A percentile compares a stretch with the other conserved stretches of the same genome.
Evolutionary conservation across 92 coral and sea anemone species (phyloP).

Genomic region (Zoanthus sansibaricus): DNA sequence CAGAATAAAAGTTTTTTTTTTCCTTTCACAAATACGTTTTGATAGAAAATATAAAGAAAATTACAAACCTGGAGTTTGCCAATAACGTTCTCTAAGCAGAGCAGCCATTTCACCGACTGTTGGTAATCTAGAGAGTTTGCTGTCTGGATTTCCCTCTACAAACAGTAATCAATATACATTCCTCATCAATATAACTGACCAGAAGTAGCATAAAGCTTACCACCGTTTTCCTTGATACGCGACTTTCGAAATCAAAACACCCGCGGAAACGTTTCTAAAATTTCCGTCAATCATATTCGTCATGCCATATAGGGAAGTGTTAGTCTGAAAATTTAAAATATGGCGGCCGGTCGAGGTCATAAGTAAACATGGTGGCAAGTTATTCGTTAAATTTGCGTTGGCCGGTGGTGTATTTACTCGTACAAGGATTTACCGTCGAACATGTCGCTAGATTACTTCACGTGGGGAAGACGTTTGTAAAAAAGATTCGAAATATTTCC

Average conservation of each 20-base stretch:
- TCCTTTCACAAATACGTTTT: too few relatives aligned
- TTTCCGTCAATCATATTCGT: too few relatives aligned
- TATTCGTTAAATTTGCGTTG: conserved; percentile 6
- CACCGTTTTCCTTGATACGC: too few relatives aligned
- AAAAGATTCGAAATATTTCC: not conserved
- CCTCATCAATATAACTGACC: too few relatives aligned
- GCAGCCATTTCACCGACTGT: conserved; percentile 85
- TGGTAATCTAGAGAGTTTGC: conserved; percentile 80
- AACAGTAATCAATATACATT: not conserved
- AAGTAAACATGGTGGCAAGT: not conserved
- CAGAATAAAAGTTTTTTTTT: too few relatives aligned
- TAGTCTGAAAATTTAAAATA: too few relatives aligned
- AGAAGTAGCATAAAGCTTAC: too few relatives aligned
- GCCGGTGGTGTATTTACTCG: conserved; percentile 3
- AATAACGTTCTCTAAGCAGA: conserved; percentile 81
- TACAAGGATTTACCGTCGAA: not conserved
- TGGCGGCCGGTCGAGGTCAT: too few relatives aligned
- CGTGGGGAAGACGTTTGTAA: conserved; percentile 4
- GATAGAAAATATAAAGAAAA: too few relatives aligned
- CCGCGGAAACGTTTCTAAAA: too few relatives aligned
- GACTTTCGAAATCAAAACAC: too few relatives aligned
- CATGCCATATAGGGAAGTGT: too few relatives aligned
- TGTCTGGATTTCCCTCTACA: conserved; percentile 81
- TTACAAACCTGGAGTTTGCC: conserved; percentile 81
- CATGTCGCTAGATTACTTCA: not conserved